Evolutionary conservation across 2,113 vertebrate species (phyloP), one percentile per base, ranked within the genome.

Genomic region (Trochalopteron elliotii): DNA sequence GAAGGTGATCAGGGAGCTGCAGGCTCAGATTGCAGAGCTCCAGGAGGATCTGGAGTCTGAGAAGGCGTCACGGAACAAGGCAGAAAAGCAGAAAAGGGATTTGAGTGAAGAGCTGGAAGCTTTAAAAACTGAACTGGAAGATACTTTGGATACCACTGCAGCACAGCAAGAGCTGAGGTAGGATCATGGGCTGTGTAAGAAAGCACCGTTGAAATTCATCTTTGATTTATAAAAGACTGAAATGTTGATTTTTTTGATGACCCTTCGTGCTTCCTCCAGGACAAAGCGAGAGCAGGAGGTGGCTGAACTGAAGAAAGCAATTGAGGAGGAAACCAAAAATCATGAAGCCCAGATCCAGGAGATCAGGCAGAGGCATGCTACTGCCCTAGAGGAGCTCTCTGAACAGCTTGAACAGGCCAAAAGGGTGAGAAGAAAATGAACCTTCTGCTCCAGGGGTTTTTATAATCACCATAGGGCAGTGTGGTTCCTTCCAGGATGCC

Each of bases 401-500:
- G 99, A 99, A 42, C 99, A 99, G 60, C 98, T 99, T 53, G 99
- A 99, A 8, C 99, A 99, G 97, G 99, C 99, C 61, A 99, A 99
- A 91, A 97, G 99, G 98, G 99, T 99, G 90, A 98, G 98, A n/a
- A 42, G 37, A 30, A 42, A 31, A 52, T 6, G 3, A 59, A 20
- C 86, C 63, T 70, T 15, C 11, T 82, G 31, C 57, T 59, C 59
- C 25, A 5, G 49, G 57, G 7, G 10, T 17, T 60, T 12, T 13
- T 50, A 8, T 20, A 8, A 75, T 23, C 22, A 14, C 24, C 31
- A 6, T 0, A 10, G 33, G 33, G 16, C 10, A 18, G 10, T 1
- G 4, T 44, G 18, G 28, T 37, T 35, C 50, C 55, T 80, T 52
- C 69, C 19, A 4, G 33, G 40, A 4, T 7, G 18, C 3, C 57